Evolutionary conservation across 2,797 vertebrate species (phyloP), one percentile per base, ranked within the genome.

Genomic region (Novumbra hubbsi): DNA sequence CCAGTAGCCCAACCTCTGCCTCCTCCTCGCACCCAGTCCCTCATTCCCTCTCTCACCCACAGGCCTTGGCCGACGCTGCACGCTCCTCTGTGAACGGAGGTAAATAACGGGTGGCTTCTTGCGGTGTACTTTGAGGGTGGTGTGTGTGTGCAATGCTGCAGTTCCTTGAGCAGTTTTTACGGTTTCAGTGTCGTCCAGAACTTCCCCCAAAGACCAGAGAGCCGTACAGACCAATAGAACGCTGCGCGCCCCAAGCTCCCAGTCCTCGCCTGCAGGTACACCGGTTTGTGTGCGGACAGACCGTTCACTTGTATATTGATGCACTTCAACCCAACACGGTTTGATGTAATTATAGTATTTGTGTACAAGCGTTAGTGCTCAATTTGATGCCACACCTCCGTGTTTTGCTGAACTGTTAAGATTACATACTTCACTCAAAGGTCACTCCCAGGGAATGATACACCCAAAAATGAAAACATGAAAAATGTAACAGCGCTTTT

Each of bases 121-220:
- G 50, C 16, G 21, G 12, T 70, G 17, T 63, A 28, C 57, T 28
- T 68, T 11, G 14, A 3, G 3, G 34, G 16, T 21, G 12, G 30
- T 65, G 41, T 68, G 49, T 32, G 24, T 41, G 27, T 72, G 68
- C 17, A 19, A n/a, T 55, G 64, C 30, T 0, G 2, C 34, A 9
- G 27, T 38, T 67, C 50, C 7, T 3, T 60, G 48, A 63, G 7
- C 16, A 16, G 24, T 7, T 73, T 9, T 82, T n/a, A 74, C 15
- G 69, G 7, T 38, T 32, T 60, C 70, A 96, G 95, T 95, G 57
- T 86, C 92, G 21, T 92, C 94, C 63, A 93, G 94, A 85, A 95
- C 92, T 79, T 96, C 95, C 16, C 95, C 95, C 4, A 96, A 96
- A 84, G 90, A 94, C 28, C 95, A 95, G 83, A 92, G 94, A 73